phyloP scores from a whole-genome alignment of 1,140 invertebrate species.

The Tetramorium alpestre region DNA sequence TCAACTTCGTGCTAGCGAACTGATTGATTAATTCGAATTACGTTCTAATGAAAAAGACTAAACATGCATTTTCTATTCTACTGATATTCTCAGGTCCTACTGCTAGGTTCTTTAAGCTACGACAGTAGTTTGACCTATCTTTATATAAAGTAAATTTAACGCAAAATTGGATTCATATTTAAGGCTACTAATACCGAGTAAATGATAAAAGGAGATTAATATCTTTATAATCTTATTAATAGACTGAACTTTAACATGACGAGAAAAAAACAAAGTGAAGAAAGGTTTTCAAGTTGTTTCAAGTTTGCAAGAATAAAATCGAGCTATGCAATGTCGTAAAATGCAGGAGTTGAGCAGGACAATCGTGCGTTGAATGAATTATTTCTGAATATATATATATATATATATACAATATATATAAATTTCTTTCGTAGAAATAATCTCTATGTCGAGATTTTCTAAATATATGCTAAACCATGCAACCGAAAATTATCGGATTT shows the following conservation, averaged over 20 bases:
- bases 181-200: neutral
- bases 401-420: too few species aligned
- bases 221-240: neutral
- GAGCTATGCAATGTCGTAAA: neutral
- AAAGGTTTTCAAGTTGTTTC: neutral
- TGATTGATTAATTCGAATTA: neutral
- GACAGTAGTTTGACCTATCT: neutral
- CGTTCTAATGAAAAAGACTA: neutral
- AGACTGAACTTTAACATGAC: neutral
- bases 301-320: neutral
- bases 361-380: neutral
- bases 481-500: neutral
- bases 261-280: neutral
- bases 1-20: neutral
- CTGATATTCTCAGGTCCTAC: too few species aligned
- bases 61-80: slow-evolving; percentile 3
- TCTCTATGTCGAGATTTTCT: too few species aligned
- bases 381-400: too few species aligned
- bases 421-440: too few species aligned
- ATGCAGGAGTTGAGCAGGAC: neutral
- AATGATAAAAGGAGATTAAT: neutral
- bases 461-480: too few species aligned
- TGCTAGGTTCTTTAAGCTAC: neutral
- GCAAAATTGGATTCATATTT: neutral
- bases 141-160: neutral